phyloP scores from a whole-genome alignment of 2,888 invertebrate genomes.

The Nomada fabriciana region DNA sequence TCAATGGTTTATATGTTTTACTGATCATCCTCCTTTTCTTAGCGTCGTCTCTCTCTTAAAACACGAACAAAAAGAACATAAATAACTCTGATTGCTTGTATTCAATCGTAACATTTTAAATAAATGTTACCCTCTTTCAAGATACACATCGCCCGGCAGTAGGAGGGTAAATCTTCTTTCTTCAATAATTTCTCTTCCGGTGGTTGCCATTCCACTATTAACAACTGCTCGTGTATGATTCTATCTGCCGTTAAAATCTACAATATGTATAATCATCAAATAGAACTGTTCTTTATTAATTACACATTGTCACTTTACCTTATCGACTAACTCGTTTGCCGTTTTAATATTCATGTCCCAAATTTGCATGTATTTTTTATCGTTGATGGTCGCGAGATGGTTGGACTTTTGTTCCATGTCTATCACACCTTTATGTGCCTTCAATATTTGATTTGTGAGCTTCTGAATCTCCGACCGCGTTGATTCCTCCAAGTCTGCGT shows the following conservation, averaged over 20 bases:
- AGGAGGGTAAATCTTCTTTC: constrained; percentile 85
- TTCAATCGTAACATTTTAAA: not conserved
- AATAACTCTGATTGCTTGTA: no score
- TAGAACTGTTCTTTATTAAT: not conserved
- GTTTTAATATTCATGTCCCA: constrained; percentile 88
- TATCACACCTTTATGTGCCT: constrained; percentile 88
- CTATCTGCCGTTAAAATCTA: constrained; percentile 87
- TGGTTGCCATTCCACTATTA: constrained; percentile 86
- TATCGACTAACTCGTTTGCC: constrained; percentile 85
- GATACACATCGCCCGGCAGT: constrained; percentile 74
- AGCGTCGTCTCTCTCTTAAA: constrained; percentile 71
- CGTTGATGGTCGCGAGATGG: constrained; percentile 88
- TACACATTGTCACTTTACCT: constrained; percentile 74
- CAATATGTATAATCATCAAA: constrained; percentile 34
- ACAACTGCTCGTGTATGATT: constrained; percentile 87
- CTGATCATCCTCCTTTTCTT: constrained; percentile 67
- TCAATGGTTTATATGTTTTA: constrained; percentile 62
- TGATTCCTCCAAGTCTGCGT: constrained; percentile 88
- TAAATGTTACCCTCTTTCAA: constrained; percentile 73
- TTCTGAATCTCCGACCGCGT: constrained; percentile 89
- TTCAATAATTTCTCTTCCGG: constrained; percentile 83
- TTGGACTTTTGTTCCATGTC: constrained; percentile 90
- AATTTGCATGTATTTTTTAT: constrained; percentile 87
- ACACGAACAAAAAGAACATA: not conserved
- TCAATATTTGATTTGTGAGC: constrained; percentile 89